A percentile compares a stretch with the other conserved stretches of the same genome.
These are phyloP conservation scores for Cassiopea andromeda DNA, from an alignment of 30 jellyfish, hydroid and myxozoan genomes.

Conservation along the genomic window DNA sequence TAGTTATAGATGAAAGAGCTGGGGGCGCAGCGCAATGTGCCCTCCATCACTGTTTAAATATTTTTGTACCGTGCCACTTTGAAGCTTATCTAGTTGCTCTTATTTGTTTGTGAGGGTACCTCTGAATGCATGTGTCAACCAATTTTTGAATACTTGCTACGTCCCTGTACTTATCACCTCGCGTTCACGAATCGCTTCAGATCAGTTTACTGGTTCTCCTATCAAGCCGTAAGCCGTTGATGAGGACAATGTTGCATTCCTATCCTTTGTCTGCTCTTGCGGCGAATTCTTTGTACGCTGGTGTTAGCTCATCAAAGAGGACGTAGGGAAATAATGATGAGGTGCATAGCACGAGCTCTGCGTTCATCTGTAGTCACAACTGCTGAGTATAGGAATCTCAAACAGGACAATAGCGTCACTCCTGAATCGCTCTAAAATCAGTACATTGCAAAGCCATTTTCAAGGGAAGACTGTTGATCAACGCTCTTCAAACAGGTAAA, in stretches of 20 bases:
- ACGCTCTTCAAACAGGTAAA: slow-evolving; percentile 1
- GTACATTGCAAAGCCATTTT: background rate
- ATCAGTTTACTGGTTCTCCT: slow-evolving; percentile 41
- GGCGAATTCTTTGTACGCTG: slow-evolving; percentile 43
- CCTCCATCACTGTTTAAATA: too few species aligned
- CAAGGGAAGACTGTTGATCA: background rate
- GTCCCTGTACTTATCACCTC: slow-evolving; percentile 54
- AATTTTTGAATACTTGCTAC: too few species aligned
- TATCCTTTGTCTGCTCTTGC: slow-evolving; percentile 18
- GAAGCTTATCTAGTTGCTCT: too few species aligned
- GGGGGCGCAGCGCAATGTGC: too few species aligned
- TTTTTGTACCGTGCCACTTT: too few species aligned
- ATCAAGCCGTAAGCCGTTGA: slow-evolving; percentile 38
- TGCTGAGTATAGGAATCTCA: background rate
- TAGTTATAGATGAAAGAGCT: too few species aligned
- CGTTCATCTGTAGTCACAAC: background rate
- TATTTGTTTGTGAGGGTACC: too few species aligned
- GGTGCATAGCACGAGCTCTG: background rate
- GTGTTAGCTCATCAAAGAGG: background rate
- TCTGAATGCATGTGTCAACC: background rate
- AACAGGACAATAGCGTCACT: background rate
- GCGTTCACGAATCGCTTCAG: slow-evolving; percentile 44
- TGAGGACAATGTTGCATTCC: slow-evolving; percentile 49
- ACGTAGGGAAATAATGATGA: background rate
- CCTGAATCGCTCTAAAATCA: background rate